Base-by-base conservation (phyloP, 2,113 vertebrate species). In the Centrocercus urophasianus region DNA sequence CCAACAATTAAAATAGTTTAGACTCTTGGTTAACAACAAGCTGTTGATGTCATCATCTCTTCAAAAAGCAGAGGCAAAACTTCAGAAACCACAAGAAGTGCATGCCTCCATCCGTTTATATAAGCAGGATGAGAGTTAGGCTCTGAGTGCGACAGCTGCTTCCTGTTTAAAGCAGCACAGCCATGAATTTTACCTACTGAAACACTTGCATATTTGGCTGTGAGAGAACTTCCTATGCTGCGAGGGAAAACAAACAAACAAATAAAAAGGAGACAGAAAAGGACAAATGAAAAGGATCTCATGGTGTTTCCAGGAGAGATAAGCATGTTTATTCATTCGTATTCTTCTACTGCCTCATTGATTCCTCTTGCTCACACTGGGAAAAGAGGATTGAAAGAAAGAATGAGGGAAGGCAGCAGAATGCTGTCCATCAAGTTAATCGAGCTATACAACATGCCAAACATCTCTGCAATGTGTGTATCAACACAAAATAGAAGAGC, bases 81-180 rank as follows among this genome's bases (percentile, higher is more conserved):
- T 48, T 67, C 17, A 64, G 13, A 66, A 90, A 69, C 16, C 13
- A 1, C 5, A 38, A 6, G 8, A 8, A 8, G 13, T 47, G 72
- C 8, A 15, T 76, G 8, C 6, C 21, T 83, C 48, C 10, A 32
- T 6, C 0, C 0, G 1, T 19, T 52, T 73, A 19, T 57, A 25
- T 9, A 59, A 13, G 32, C n/a, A 34, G 34, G 14, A 61, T 8
- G 5, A 69, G 48, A 90, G 45, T 16, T 1, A 11, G 34, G 21
- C 42, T 90, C 54, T 28, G 17, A 61, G 52, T 13, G 19, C 42
- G 79, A 40, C 20, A 48, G 28, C 10, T 28, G 14, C 9, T 50
- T 60, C 12, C 11, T 67, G 34, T 14, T 8, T 6, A 32, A 72
- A 3, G 14, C 16, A 88, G 32, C 17, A 38, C 3, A 47, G 32